Percentiles rank a stretch among this genome's conserved stretches.
Conservation (phyloP, 1,140 invertebrate genomes). For the Eumeta japonica region DNA sequence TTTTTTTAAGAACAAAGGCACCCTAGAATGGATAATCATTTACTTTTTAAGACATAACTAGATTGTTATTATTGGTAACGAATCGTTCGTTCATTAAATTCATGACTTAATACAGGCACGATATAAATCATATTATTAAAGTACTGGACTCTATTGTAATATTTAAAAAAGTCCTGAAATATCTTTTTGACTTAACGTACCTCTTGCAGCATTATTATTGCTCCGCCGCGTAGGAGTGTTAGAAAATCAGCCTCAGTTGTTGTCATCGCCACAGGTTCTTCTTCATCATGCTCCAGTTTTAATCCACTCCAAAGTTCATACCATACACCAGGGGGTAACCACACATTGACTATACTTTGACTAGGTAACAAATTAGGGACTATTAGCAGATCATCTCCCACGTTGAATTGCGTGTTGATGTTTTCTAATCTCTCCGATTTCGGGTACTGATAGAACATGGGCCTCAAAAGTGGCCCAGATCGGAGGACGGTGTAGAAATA, state of each 20-base stretch:
- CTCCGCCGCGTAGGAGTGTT: constrained; percentile 31
- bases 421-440: constrained; percentile 18
- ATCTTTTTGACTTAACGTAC: constrained; percentile 19
- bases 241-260: constrained; percentile 40
- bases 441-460: constrained; percentile 49
- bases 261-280: constrained; percentile 28
- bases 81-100: too few species aligned
- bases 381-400: constrained; percentile 37
- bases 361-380: constrained; percentile 36
- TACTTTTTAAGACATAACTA: too few species aligned
- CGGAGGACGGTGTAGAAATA: constrained; percentile 40
- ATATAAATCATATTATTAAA: too few species aligned
- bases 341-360: constrained; percentile 33
- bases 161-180: too few species aligned
- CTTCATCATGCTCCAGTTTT: constrained; percentile 19
- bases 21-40: too few species aligned
- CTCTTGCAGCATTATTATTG: constrained; percentile 33
- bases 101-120: too few species aligned
- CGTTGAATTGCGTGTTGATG: constrained; percentile 32
- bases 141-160: too few species aligned
- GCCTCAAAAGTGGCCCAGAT: constrained; percentile 35
- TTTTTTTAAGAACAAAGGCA: too few species aligned
- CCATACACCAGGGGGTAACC: constrained; percentile 38
- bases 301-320: constrained; percentile 43
- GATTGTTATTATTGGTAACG: too few species aligned